Conservation (phyloP, 1,140 invertebrate species). For the Laodelphax striatellus region DNA sequence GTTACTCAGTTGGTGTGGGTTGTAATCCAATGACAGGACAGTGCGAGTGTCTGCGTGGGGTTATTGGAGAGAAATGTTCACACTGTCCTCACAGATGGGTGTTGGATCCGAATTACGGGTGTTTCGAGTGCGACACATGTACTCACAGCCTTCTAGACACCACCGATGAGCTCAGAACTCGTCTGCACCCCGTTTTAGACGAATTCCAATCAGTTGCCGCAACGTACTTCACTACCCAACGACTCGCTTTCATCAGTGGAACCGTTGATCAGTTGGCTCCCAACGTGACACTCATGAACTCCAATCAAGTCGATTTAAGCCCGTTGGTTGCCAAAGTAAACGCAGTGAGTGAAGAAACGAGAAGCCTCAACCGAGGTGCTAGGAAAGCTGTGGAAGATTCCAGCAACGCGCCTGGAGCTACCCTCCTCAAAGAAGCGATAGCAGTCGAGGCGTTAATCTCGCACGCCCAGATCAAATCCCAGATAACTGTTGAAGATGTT, state of each 20-base stretch:
- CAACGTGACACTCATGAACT: slow-evolving; percentile 50
- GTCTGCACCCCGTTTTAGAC: slow-evolving; percentile 48
- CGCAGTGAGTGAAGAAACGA: slow-evolving; percentile 33
- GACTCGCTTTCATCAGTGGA: slow-evolving; percentile 60
- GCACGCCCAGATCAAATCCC: slow-evolving; percentile 10
- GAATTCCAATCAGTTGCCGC: slow-evolving; percentile 62
- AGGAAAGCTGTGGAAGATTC: slow-evolving; percentile 40
- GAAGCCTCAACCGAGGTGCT: slow-evolving; percentile 41
- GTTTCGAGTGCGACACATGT: slow-evolving; percentile 78
- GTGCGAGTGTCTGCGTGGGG: slow-evolving; percentile 89
- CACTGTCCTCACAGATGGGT: slow-evolving; percentile 80
- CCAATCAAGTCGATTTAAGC: slow-evolving; percentile 46
- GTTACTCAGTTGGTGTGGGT: slow-evolving; percentile 77
- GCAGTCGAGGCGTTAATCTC: slow-evolving; percentile 12
- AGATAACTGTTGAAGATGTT: slow-evolving; percentile 18
- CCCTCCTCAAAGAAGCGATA: slow-evolving; percentile 8
- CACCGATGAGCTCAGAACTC: slow-evolving; percentile 55
- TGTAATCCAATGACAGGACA: slow-evolving; percentile 82
- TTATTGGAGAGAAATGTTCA: slow-evolving; percentile 91
- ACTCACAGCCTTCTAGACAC: slow-evolving; percentile 77
- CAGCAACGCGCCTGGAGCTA: slow-evolving; percentile 19
- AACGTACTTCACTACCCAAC: slow-evolving; percentile 64
- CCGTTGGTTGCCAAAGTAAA: slow-evolving; percentile 46
- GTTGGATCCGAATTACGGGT: slow-evolving; percentile 55
- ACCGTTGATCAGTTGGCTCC: slow-evolving; percentile 48